Base-by-base conservation (phyloP, 2,888 invertebrate genomes). In the Parasteatoda lunata region DNA sequence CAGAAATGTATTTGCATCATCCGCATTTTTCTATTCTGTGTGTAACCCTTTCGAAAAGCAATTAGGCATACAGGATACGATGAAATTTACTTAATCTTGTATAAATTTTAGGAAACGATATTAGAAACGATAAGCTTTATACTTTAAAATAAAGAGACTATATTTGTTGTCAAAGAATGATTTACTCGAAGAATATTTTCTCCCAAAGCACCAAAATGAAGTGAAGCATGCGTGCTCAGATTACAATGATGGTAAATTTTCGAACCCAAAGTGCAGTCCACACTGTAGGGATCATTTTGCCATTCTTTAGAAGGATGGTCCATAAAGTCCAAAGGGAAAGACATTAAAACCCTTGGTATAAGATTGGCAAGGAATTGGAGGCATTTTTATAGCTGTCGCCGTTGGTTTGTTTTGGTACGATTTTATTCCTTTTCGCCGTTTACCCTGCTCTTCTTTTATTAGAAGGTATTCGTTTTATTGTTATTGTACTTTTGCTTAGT, bases 301-400 rank as follows among this genome's bases (percentile, higher is more conserved):
- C 70, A 70, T 81, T 75, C 81, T 59, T 81, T 68, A 59, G 54
- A 81, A 49, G 81, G 73, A 81, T 69, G 66, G 75, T 73, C 72
- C 83, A 70, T 84, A 84, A 84, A 84, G 73, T 84, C 73, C 83
- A 66, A 72, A 72, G 71, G 75, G 69, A 77, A 82, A 51, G 15
- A 51, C 72, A 72, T 77, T 84, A 77, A 84, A 84, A 84, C 66
- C 64, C 71, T 72, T 84, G 71, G 66, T 71, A 47, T 77, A 71
- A 77, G 77, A 84, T 54, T 72, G 70, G 72, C 30, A 70, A 64
- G 66, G 71, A 83, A 83, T 83, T 83, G 83, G 83, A 65, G 65
- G 83, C 66, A 77, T 77, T 77, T 84, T 84, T 84, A 84, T 84
- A 77, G 83, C 83, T 77, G 77, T 77, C 71, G 77, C 65, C 77